Percentiles rank a stretch among this genome's conserved stretches.
These are phyloP conservation scores for Lerema accius DNA, from an alignment of 1,140 invertebrate species.

Conservation along the genomic window DNA sequence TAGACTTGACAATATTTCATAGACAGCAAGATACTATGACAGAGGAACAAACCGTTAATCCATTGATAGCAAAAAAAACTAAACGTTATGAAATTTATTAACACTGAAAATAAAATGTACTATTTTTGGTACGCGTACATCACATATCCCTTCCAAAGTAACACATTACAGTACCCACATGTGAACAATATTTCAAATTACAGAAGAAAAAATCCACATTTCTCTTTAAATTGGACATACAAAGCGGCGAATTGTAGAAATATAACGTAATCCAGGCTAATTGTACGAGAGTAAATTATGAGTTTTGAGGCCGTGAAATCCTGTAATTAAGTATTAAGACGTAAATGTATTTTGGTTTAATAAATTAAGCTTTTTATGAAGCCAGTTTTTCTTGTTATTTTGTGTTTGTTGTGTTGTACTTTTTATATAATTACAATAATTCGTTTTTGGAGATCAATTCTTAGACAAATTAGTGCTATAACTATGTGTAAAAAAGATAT, in stretches of 20 bases:
- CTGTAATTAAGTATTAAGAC: constrained; percentile 30
- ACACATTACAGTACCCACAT: neutral
- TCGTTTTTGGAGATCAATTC: no score
- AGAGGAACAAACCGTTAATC: no score
- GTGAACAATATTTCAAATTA: neutral
- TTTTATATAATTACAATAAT: neutral
- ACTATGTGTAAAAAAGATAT: no score
- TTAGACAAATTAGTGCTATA: no score
- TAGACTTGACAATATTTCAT: no score
- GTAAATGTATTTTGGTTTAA: constrained; percentile 17
- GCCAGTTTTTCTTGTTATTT: constrained; percentile 3
- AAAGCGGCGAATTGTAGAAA: constrained; percentile 18
- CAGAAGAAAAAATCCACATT: constrained; percentile 3
- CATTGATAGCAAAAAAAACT: no score
- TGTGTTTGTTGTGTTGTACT: neutral
- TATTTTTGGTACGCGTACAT: no score
- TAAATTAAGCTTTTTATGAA: constrained; percentile 22
- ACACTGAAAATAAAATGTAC: no score
- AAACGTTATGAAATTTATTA: no score
- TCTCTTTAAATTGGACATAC: constrained; percentile 1
- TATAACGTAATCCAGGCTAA: constrained; percentile 27
- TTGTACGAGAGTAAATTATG: constrained; percentile 27
- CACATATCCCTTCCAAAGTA: no score
- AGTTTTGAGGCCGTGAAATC: constrained; percentile 30
- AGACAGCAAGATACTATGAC: no score